Evolutionary conservation across 1,140 invertebrate genomes (phyloP).

Genomic region (Ceratoteleas bidentatus): DNA sequence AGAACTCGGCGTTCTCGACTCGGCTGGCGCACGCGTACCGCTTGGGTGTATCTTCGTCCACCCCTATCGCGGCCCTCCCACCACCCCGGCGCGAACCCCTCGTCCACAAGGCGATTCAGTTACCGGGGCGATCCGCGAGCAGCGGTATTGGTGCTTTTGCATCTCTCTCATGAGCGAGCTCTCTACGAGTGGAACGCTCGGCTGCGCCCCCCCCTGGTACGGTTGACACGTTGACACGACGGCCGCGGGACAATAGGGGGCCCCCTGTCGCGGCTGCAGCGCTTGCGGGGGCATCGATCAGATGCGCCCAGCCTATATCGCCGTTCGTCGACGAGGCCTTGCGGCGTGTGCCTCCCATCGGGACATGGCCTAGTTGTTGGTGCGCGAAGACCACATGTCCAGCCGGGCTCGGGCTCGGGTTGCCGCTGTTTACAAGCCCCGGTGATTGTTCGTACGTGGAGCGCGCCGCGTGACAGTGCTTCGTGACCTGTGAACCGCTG

Average conservation of each 20-base stretch:
- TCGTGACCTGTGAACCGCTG: neutral
- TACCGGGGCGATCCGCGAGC: constrained; percentile 78
- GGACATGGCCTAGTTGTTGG: constrained; percentile 67
- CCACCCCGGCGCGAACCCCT: constrained; percentile 69
- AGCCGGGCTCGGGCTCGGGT: constrained; percentile 23
- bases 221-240: constrained; percentile 42
- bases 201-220: constrained; percentile 40
- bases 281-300: constrained; percentile 28
- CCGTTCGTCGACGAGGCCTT: constrained; percentile 19
- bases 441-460: constrained; percentile 9
- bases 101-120: constrained; percentile 75
- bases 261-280: neutral
- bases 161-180: constrained; percentile 53
- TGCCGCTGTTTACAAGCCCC: constrained; percentile 36
- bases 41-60: constrained; percentile 76
- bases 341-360: constrained; percentile 38
- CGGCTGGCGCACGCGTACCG: constrained; percentile 69
- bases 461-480: constrained; percentile 1
- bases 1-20: constrained; percentile 31
- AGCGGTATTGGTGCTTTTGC: constrained; percentile 73
- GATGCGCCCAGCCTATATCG: constrained; percentile 35
- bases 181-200: constrained; percentile 37
- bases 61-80: constrained; percentile 56
- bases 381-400: constrained; percentile 69
- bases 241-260: constrained; percentile 10